phyloP scores from a whole-genome alignment of 2,888 invertebrate genomes.

The Pilophorus perplexus region DNA sequence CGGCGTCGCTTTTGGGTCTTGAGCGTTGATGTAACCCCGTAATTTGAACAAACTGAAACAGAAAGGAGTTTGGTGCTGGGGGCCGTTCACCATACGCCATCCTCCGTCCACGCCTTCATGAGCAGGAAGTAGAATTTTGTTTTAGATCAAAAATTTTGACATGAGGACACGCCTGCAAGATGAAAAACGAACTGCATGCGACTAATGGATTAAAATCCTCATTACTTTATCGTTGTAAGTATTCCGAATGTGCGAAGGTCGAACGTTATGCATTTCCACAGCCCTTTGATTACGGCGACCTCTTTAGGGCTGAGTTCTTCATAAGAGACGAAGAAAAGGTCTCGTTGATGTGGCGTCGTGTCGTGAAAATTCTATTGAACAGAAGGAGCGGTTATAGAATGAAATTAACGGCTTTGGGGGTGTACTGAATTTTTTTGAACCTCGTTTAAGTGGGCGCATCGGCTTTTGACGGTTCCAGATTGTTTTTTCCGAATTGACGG shows the following conservation, averaged over 20 bases:
- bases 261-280: slow-evolving; percentile 27
- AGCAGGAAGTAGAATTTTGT: too few species aligned
- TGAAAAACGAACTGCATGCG: too few species aligned
- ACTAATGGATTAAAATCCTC: neutral
- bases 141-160: too few species aligned
- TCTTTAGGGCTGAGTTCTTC: slow-evolving; percentile 7
- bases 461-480: too few species aligned
- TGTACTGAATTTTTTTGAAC: too few species aligned
- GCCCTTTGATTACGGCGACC: slow-evolving; percentile 17
- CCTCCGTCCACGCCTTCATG: too few species aligned
- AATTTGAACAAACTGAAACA: slow-evolving; percentile 19
- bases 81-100: too few species aligned
- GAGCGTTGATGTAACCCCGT: neutral
- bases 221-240: slow-evolving; percentile 31
- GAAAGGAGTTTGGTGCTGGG: too few species aligned
- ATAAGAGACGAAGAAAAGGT: slow-evolving; percentile 1
- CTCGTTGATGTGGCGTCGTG: slow-evolving; percentile 21
- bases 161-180: too few species aligned
- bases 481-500: too few species aligned
- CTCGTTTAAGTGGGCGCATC: neutral
- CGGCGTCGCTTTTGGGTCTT: slow-evolving; percentile 22
- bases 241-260: slow-evolving; percentile 26
- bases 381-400: neutral
- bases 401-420: neutral
- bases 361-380: slow-evolving; percentile 10